Conservation (phyloP, 2,113 vertebrate species). For the Sinosuthora webbiana region DNA sequence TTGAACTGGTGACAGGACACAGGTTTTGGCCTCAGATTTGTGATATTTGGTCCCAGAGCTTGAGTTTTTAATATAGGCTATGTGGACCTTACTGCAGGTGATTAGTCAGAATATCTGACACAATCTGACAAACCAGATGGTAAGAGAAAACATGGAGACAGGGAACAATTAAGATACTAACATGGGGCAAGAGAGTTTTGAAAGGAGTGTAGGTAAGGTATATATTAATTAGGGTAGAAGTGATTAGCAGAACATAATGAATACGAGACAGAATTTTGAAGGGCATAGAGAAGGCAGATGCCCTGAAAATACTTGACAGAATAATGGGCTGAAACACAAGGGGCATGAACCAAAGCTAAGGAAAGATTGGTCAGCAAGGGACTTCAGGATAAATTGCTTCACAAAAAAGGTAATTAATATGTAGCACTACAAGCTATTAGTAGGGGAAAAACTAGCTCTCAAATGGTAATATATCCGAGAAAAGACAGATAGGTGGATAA, state of each 20-base stretch:
- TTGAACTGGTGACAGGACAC: background rate
- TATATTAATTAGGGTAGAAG: background rate
- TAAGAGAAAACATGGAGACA: background rate
- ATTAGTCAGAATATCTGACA: background rate
- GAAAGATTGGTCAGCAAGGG: slow-evolving; percentile 17
- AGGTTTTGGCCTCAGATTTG: background rate
- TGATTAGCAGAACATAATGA: background rate
- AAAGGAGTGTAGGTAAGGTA: background rate
- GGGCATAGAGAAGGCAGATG: background rate
- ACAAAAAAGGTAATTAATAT: slow-evolving; percentile 22
- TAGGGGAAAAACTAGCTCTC: background rate
- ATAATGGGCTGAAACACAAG: slow-evolving; percentile 48
- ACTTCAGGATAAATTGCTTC: slow-evolving; percentile 37
- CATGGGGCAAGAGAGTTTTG: background rate
- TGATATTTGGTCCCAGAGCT: background rate
- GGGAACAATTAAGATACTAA: background rate
- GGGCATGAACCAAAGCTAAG: slow-evolving; percentile 32
- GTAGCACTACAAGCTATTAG: slow-evolving; percentile 11
- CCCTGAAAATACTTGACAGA: background rate
- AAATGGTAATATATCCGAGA: background rate
- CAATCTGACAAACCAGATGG: slow-evolving; percentile 23
- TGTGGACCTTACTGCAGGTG: background rate
- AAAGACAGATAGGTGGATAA: background rate
- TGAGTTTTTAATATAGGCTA: background rate
- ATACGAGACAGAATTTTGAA: slow-evolving; percentile 41